Conservation (phyloP, 2,888 invertebrate genomes). For the Drosophila mimica region DNA sequence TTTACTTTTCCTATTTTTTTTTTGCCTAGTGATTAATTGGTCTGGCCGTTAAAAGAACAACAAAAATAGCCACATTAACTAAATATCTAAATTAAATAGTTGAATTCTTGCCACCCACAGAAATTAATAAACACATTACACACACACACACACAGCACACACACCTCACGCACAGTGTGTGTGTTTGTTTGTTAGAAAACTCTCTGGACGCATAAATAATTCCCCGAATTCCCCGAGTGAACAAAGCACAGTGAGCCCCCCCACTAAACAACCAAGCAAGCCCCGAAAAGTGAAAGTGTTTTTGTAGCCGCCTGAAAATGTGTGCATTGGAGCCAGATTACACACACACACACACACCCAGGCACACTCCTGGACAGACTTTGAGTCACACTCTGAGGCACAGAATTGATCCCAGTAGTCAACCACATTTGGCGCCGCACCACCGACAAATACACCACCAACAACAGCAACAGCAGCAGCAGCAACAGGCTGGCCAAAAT, state of each 20-base stretch:
- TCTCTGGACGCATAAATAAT: conserved; percentile 48
- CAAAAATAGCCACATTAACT: conserved; percentile 26
- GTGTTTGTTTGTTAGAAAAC: conserved; percentile 24
- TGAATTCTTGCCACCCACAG: conserved; percentile 67
- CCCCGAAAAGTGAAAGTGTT: conserved; percentile 54
- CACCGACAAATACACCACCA: conserved; percentile 41
- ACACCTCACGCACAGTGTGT: conserved; percentile 8
- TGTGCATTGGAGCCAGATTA: conserved; percentile 59
- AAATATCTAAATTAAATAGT: conserved; percentile 73
- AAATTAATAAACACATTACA: conserved; percentile 75
- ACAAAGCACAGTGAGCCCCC: background rate
- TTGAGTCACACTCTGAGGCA: conserved; percentile 6
- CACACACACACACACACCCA: conserved; percentile 43
- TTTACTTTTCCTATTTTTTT: conserved; percentile 12
- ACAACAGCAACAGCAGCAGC: conserved; percentile 44
- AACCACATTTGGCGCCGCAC: conserved; percentile 46
- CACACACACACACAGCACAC: conserved; percentile 11
- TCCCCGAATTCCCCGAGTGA: conserved; percentile 16
- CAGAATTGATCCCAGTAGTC: conserved; percentile 6
- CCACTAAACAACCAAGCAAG: background rate
- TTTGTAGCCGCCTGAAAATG: conserved; percentile 58
- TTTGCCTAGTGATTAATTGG: conserved; percentile 74
- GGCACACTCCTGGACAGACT: conserved; percentile 7
- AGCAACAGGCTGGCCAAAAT: conserved; percentile 50
- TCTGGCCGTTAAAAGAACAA: conserved; percentile 42